phyloP scores from a whole-genome alignment of 2,797 vertebrate genomes.

The Chloroceryle inda region DNA sequence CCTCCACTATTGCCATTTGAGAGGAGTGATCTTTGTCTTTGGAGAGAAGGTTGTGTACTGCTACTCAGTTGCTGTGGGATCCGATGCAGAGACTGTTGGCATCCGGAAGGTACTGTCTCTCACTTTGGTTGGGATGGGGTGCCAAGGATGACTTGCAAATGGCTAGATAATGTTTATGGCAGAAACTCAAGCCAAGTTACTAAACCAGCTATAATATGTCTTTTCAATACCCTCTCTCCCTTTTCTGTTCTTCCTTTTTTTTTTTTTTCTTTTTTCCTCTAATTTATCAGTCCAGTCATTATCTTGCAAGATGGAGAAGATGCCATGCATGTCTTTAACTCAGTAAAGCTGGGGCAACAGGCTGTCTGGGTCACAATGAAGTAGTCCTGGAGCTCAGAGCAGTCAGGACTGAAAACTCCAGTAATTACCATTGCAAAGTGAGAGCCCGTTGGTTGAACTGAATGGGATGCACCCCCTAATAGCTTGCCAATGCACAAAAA shows the following conservation, averaged over 20 bases:
- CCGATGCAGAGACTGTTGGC: background rate
- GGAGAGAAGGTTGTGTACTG: background rate
- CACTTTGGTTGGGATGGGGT: background rate
- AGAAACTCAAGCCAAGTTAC: background rate
- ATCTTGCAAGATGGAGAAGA: background rate
- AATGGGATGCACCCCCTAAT: background rate
- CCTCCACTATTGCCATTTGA: background rate
- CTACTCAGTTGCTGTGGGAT: background rate
- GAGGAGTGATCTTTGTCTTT: background rate
- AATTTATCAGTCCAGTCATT: background rate
- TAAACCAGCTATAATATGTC: background rate
- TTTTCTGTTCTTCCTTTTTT: no score
- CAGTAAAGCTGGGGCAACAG: background rate
- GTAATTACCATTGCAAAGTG: background rate
- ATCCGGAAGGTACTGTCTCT: background rate
- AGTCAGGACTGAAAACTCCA: background rate
- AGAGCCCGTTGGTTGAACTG: background rate
- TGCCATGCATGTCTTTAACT: background rate
- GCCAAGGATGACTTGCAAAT: background rate
- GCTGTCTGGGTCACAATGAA: accelerated
- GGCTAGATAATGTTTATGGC: background rate
- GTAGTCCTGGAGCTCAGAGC: background rate
- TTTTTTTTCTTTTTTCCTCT: no score
- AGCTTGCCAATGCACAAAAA: background rate
- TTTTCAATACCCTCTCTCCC: background rate